Base-by-base conservation (phyloP, 2,797 vertebrate species). In the Rhinoraja longicauda region DNA sequence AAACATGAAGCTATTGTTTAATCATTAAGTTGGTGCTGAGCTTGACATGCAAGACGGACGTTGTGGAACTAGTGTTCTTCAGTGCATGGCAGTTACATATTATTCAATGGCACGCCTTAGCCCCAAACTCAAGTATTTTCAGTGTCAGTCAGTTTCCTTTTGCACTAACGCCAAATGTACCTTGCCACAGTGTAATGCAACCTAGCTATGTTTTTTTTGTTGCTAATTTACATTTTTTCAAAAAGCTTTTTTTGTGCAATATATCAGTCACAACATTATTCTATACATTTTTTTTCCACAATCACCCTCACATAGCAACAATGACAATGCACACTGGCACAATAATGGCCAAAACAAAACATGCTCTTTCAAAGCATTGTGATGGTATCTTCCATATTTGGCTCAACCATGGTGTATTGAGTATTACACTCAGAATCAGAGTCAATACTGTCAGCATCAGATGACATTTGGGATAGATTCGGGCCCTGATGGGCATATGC, bases 201-300 rank as follows among this genome's bases (percentile, higher is more conserved):
- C 94, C 93, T 93, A 94, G 93, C 94, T 95, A 94, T 95, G 94
- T 94, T 1, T 94, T 95, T 94, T 93, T 94, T n/a, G n/a, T 94
- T 95, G 95, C 95, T 93, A 94, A 94, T 94, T 95, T 94, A 95
- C 95, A 95, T 94, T 94, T 94, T 94, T 94, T 94, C 94, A 95
- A 94, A 95, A 94, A 95, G 95, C 94, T 94, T 76, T 86, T 93
- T 95, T 95, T 96, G 96, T 97, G 96, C 96, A 95, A 95, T 59
- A 67, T 95, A 94, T 95, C 95, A 96, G 96, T 96, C 95, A 95
- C 94, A 95, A 94, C 95, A 94, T 94, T 94, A 94, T 94, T 95
- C 93, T 95, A 94, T 94, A 94, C 94, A 93, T 94, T 93, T 95
- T 94, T 94, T 94, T 72, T 24, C 21, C 95, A 95, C 95, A 95